These are phyloP conservation scores for Sciaenops ocellatus DNA, from an alignment of 2,797 vertebrate species.

Conservation along the genomic window DNA sequence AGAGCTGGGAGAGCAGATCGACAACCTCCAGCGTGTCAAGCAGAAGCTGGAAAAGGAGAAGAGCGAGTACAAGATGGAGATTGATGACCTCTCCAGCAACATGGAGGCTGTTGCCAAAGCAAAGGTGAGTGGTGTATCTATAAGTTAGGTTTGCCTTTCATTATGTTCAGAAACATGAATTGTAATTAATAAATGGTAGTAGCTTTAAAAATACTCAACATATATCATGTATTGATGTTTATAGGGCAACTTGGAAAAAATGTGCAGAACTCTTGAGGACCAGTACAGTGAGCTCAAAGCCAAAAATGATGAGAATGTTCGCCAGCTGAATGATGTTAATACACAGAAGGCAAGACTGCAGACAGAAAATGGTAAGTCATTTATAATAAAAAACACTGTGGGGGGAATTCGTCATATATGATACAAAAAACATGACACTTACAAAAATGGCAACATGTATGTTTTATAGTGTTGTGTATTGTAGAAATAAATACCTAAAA, in stretches of 20 bases:
- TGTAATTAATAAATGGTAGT: too few relatives aligned
- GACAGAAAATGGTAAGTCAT: conserved; percentile 85
- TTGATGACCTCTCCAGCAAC: conserved; percentile 70
- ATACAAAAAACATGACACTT: neutral
- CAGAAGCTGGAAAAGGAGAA: conserved; percentile 61
- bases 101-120: conserved; percentile 61
- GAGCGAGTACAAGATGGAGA: conserved; percentile 68
- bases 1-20: conserved; percentile 64
- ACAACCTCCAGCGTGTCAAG: conserved; percentile 64
- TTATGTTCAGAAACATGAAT: too few relatives aligned
- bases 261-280: conserved; percentile 89
- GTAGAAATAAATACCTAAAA: neutral
- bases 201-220: too few relatives aligned
- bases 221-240: neutral
- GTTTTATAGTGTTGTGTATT: neutral
- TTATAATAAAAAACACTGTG: neutral
- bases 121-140: conserved; percentile 15
- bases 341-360: conserved; percentile 87
- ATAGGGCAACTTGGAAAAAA: conserved; percentile 91
- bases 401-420: neutral
- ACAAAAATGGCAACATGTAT: neutral
- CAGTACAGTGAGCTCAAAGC: conserved; percentile 88
- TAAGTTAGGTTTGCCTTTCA: too few relatives aligned
- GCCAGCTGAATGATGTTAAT: conserved; percentile 86
- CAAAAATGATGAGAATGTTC: conserved; percentile 89